A percentile compares a stretch with the other conserved stretches of the same genome.
Evolutionary conservation across 2,888 invertebrate genomes (phyloP).

Genomic region (Trichogramma evanescens): DNA sequence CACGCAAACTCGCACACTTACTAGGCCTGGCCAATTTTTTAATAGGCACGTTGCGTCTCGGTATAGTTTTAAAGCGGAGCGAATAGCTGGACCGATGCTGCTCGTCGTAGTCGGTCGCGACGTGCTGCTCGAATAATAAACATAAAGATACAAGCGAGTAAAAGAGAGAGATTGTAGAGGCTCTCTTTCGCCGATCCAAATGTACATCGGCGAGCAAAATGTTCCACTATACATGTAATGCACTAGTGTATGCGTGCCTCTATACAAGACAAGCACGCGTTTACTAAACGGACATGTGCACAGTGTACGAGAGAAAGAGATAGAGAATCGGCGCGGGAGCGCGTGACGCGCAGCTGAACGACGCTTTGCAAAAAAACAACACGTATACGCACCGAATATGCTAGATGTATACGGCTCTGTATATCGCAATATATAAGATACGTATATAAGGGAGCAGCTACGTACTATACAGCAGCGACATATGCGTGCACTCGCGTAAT

Average conservation of each 20-base stretch:
- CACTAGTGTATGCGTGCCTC: too few species aligned
- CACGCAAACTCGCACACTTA: too few species aligned
- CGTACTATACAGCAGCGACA: background rate
- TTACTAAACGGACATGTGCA: too few species aligned
- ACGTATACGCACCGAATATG: background rate
- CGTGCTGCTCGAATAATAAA: too few species aligned
- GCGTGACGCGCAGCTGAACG: slow-evolving; percentile 19
- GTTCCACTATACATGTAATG: too few species aligned
- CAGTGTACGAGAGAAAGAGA: too few species aligned
- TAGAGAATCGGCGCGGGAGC: background rate
- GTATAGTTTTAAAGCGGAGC: too few species aligned
- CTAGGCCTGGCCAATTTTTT: too few species aligned
- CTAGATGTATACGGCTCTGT: slow-evolving; percentile 9
- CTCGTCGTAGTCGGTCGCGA: too few species aligned
- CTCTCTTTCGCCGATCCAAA: background rate
- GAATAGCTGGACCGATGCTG: too few species aligned
- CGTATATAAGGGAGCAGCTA: background rate
- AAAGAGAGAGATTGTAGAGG: background rate
- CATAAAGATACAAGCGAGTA: background rate
- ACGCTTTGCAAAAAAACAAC: slow-evolving; percentile 6
- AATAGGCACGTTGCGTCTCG: too few species aligned
- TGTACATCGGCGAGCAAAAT: background rate
- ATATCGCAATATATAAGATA: background rate
- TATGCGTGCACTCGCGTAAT: background rate
- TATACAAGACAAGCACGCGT: too few species aligned